Evolutionary conservation across 2,113 vertebrate species (phyloP).

Genomic region (Clarias gariepinus): DNA sequence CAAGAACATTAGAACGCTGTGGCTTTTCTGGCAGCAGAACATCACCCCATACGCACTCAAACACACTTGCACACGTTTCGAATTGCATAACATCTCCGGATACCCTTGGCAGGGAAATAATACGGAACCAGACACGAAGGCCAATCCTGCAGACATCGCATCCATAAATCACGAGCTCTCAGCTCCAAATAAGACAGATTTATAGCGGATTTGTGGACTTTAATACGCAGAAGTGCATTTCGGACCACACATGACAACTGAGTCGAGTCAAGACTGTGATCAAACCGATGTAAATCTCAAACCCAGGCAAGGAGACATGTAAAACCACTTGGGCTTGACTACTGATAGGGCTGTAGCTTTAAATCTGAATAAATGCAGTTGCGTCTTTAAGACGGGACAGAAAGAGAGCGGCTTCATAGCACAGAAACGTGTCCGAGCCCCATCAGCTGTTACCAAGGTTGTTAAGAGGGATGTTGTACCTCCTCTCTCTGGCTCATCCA

Average conservation of each 20-base stretch:
- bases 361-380: not conserved
- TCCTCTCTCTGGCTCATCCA: not conserved
- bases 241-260: not conserved
- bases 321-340: not conserved
- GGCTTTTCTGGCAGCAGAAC: not conserved
- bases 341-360: not conserved
- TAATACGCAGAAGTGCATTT: conserved; percentile 33
- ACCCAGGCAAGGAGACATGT: not conserved
- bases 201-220: conserved; percentile 34
- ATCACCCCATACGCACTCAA: not conserved
- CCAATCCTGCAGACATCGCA: not conserved
- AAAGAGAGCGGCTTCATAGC: not conserved
- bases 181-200: conserved; percentile 6
- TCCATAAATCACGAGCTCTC: conserved; percentile 41
- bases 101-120: conserved; percentile 45
- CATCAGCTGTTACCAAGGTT: not conserved
- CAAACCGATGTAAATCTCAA: not conserved
- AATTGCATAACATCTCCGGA: conserved; percentile 52
- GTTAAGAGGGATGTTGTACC: fast-evolving
- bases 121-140: too few relatives aligned
- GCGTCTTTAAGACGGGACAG: not conserved
- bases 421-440: not conserved
- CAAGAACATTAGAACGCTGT: conserved; percentile 10
- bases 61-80: conserved; percentile 29
- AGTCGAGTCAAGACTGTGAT: not conserved